Conservation (phyloP, 2,113 vertebrate species). For the Salvelinus fontinalis region DNA sequence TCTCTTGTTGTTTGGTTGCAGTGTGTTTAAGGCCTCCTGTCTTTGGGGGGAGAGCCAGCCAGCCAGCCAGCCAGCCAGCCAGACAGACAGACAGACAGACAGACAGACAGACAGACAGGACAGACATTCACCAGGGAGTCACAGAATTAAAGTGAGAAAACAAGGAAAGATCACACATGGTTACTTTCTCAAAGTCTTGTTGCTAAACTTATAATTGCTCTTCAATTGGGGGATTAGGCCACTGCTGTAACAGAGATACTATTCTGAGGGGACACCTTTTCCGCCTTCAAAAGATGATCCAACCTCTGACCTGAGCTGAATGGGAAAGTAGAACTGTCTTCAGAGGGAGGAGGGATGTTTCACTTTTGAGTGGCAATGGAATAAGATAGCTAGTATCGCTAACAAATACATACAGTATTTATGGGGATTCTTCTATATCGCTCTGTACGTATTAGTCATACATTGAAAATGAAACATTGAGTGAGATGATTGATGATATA, state of each 20-base stretch:
- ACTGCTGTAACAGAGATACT: constrained; percentile 69
- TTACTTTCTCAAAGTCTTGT: constrained; percentile 58
- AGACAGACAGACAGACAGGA: neutral
- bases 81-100: neutral
- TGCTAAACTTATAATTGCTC: constrained; percentile 79
- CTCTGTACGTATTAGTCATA: constrained; percentile 12
- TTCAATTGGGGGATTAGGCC: constrained; percentile 76
- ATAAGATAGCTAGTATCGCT: constrained; percentile 41
- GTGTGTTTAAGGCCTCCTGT: constrained; percentile 52
- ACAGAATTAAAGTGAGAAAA: constrained; percentile 13
- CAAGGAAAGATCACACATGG: constrained; percentile 61
- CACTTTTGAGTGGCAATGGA: constrained; percentile 52
- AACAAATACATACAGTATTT: constrained; percentile 39
- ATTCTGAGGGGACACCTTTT: constrained; percentile 63
- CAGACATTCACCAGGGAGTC: neutral
- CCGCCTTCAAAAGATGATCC: constrained; percentile 62
- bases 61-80: too few species aligned
- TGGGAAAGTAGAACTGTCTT: constrained; percentile 44
- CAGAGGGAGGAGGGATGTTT: too few species aligned
- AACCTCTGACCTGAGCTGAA: constrained; percentile 67
- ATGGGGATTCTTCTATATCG: neutral
- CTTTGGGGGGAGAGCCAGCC: too few species aligned
- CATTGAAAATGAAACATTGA: neutral
- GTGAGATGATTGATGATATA: constrained; percentile 32
- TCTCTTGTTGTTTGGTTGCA: constrained; percentile 25